Evolutionary conservation across 2,888 invertebrate genomes (phyloP).

Genomic region (Drosophila mimetica): DNA sequence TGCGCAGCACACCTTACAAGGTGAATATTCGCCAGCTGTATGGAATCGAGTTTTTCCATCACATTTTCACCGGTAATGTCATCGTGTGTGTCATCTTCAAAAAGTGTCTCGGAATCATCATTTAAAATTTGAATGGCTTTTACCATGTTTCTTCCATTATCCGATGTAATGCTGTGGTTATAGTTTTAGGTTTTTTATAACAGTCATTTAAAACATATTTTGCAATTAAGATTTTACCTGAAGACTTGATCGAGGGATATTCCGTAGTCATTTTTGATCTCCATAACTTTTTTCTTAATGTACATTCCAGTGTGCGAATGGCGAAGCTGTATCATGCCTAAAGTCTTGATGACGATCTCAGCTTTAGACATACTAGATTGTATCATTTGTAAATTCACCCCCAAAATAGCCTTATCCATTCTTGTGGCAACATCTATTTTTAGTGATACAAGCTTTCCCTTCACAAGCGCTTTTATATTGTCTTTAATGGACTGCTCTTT

Average conservation of each 20-base stretch:
- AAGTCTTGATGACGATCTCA: conserved; percentile 16
- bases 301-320: conserved; percentile 9
- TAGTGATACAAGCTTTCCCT: conserved; percentile 9
- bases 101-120: conserved; percentile 13
- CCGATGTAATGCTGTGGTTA: conserved; percentile 9
- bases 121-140: conserved; percentile 23
- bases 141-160: conserved; percentile 16
- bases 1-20: conserved; percentile 21
- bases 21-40: conserved; percentile 13
- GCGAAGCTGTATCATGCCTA: conserved; percentile 7
- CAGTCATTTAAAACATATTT: background rate
- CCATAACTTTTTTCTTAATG: conserved; percentile 4
- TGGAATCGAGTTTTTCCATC: conserved; percentile 2
- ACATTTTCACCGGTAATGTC: background rate
- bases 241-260: conserved; percentile 1
- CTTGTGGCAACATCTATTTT: conserved; percentile 11
- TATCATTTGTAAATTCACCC: conserved; percentile 14
- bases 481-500: conserved; percentile 12
- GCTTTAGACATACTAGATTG: conserved; percentile 10
- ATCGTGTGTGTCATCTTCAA: conserved; percentile 1
- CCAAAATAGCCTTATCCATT: conserved; percentile 6
- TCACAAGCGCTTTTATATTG: conserved; percentile 13
- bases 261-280: conserved; percentile 9
- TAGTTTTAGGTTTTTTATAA: background rate
- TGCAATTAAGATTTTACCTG: conserved; percentile 8